phyloP scores from a whole-genome alignment of 2,113 vertebrate genomes.

The Microcebus lehilahytsara region DNA sequence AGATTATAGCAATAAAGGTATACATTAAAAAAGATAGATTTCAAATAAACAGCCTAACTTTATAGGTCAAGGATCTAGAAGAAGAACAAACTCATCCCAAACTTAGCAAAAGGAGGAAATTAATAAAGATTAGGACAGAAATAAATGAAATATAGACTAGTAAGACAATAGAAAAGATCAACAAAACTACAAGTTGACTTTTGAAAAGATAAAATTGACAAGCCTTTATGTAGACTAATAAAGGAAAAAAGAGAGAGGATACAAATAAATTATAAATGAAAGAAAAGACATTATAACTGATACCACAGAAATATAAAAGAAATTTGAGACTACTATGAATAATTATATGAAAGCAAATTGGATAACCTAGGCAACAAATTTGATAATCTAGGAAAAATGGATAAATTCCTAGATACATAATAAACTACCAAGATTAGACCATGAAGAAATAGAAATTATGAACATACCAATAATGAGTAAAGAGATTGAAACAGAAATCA shows the following conservation, averaged over 20 bases:
- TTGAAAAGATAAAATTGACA: not conserved
- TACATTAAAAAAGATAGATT: not conserved
- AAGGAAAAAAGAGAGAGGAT: not conserved
- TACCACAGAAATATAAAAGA: not conserved
- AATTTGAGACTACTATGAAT: not conserved
- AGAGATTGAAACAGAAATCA: not conserved
- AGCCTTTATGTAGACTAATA: not conserved
- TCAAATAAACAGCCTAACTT: not conserved
- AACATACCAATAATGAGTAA: not conserved
- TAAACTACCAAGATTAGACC: not conserved
- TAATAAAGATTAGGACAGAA: not conserved
- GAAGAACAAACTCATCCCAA: not conserved
- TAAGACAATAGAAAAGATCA: not conserved
- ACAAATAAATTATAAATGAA: not conserved
- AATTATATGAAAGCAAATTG: not conserved
- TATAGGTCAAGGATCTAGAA: not conserved
- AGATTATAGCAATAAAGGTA: not conserved
- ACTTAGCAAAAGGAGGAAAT: not conserved
- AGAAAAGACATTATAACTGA: not conserved
- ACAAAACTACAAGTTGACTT: not conserved
- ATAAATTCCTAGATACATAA: not conserved
- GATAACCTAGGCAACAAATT: not conserved
- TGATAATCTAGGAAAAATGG: not conserved
- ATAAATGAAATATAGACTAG: not conserved
- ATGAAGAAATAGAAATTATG: not conserved